Base-by-base conservation (phyloP, 2,113 vertebrate genomes). In the Calypte anna region DNA sequence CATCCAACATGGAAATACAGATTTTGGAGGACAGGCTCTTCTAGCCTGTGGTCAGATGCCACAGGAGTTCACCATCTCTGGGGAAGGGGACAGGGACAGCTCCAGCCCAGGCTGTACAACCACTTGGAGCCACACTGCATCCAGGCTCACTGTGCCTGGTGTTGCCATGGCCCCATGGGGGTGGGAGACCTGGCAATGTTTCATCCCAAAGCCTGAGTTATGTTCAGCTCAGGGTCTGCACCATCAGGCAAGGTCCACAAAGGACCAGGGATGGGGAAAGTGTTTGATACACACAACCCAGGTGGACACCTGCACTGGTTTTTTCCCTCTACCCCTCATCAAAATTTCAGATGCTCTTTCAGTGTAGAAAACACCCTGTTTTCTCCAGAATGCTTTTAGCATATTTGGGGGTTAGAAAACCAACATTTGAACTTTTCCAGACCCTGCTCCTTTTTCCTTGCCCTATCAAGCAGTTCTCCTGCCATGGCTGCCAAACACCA, bases 231-330 rank as follows among this genome's bases (percentile, higher is more conserved):
- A 23, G 50, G 28, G 4, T 2, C 50, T 84, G 24, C 22, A 40
- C 14, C 4, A 0, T 57, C 50, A 57, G 69, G 36, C 18, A 16
- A 7, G 6, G 25, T 23, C 8, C 33, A 16, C 43, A 74, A 79
- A 40, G 16, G 14, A 27, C 19, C 73, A 63, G 18, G 61, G 25
- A 4, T 5, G 5, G 25, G 53, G 14, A 82, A 74, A 40, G 27
- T 13, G 12, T 70, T 54, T 2, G 1, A 17, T 58, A 48, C 44
- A 14, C 57, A 28, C 53, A 44, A 17, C 30, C 70, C 31, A 55
- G 33, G 23, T 0, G 4, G 22, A 30, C 1, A 2, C 11, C 57
- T 79, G 53, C 0, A 0, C 46, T 79, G 48, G 6, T 33, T 33
- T 33, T 23, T 10, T 50, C 12, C 48, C 53, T 13, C 61, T 67